Base-by-base conservation (phyloP, 1,140 invertebrate genomes). In the Agrypnia vestita region DNA sequence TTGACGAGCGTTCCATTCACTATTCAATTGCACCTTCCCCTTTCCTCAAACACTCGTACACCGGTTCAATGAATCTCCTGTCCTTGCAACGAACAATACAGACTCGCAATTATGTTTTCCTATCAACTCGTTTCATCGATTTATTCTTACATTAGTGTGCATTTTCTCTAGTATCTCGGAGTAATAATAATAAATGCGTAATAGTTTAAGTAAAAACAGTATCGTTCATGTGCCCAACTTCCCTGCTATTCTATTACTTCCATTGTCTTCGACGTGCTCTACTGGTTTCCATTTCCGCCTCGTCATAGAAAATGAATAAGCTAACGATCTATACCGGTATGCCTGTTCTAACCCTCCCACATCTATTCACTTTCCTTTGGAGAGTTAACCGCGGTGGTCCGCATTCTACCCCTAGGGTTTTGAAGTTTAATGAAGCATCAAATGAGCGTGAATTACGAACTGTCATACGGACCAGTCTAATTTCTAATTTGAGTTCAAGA, bases 251-350 rank as follows among this genome's bases (percentile, higher is more conserved):
- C 44, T 71, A n/a, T n/a, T n/a, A n/a, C 49, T 71, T 51, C 53
- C 76, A 82, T 82, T 82, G 80, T 82, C 77, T 82, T 13, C 76
- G 80, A 73, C 64, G 47, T 72, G 80, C 76, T 78, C 80, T 69
- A 61, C 72, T 79, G 80, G 49, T 47, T 76, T 49, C 74, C 35
- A 74, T 61, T 82, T 82, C 80, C 80, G 59, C 61, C 75, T 44
- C 43, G 53, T 47, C 15, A 56, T 21, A 76, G 43, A 62, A n/a
- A 61, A 47, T 62, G 73, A 76, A 61, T 49, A 25, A 43, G 46
- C 17, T 71, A 71, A 71, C 47, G 47, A 53, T 71, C 47, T 19
- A 12, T 21, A 21, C 67, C 17, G 25, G 25, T 35, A 51, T 35
- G 55, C 61, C 55, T 35, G 25, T 55, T 56, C 25, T 13, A 35